Conservation (phyloP, 2,113 vertebrate genomes). For the Cynocephalus volans region DNA sequence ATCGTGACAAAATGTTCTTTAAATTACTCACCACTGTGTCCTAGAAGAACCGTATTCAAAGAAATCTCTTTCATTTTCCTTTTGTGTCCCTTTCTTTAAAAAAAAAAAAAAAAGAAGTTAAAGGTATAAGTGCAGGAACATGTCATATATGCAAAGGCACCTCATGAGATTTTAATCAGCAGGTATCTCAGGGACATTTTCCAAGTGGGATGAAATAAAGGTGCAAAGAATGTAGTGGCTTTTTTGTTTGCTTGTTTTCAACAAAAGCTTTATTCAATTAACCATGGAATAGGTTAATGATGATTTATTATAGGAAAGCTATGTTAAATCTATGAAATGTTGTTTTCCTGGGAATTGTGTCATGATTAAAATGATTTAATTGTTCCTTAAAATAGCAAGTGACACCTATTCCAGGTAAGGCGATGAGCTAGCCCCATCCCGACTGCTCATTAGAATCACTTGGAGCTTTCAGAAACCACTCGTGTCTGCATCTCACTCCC, state of each 20-base stretch:
- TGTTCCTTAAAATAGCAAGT: slow-evolving; percentile 52
- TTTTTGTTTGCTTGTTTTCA: slow-evolving; percentile 42
- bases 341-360: slow-evolving; percentile 22
- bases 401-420: not conserved
- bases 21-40: not conserved
- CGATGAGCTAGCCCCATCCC: not conserved
- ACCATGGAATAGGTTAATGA: slow-evolving; percentile 12
- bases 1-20: slow-evolving; percentile 19
- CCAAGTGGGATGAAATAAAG: slow-evolving; percentile 10
- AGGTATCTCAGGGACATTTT: not conserved
- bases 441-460: not conserved
- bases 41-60: not conserved
- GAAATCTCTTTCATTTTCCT: slow-evolving; percentile 37
- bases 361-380: slow-evolving; percentile 26
- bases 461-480: not conserved
- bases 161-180: not conserved
- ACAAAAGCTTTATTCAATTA: slow-evolving; percentile 51
- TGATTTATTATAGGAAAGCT: slow-evolving; percentile 52
- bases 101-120: not conserved
- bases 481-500: not conserved
- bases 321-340: not conserved
- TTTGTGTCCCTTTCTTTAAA: slow-evolving; percentile 29
- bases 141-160: not conserved
- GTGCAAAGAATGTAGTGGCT: slow-evolving; percentile 5
- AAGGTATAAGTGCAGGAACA: not conserved